Base-by-base conservation (phyloP, 2,113 vertebrate genomes). In the Patagioenas fasciata region DNA sequence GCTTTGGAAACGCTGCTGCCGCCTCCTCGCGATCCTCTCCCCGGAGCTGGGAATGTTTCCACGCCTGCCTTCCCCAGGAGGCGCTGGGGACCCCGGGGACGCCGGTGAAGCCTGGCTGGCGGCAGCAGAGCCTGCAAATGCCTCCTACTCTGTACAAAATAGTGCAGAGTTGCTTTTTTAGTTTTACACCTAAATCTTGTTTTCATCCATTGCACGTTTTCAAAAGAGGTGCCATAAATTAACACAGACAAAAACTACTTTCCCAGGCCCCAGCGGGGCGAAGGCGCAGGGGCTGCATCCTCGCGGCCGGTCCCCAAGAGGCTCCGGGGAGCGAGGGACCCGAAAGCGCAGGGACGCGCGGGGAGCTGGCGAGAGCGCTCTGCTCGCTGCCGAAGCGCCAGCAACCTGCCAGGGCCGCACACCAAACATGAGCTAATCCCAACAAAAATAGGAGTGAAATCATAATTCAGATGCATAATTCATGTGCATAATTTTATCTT, bases 361-460 rank as follows among this genome's bases (percentile, higher is more conserved):
- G 88, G 72, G 90, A 94, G 80, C 29, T 89, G 93, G 95, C 78
- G 65, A 60, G 50, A 25, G 0, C 7, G 9, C 85, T 72, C 90
- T 36, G 81, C 85, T 18, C 8, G 69, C 62, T 75, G 74, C 78
- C 16, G 10, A 44, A 20, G 44, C 2, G 5, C 62, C 77, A 89
- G 83, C 92, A 86, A 47, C 91, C 93, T 95, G 91, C 95, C 91
- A 93, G 83, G 93, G 95, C 93, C 15, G 83, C 92, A 87, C 95
- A 96, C 92, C 93, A 96, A 97, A 91, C 93, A 96, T 96, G 96
- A 97, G 95, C 96, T 97, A 97, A 97, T 96, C 95, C 26, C 10
- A 93, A 94, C 95, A 96, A 97, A 97, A 96, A 96, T 95, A 97
- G 95, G 92, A 97, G 95, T 97, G 96, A 96, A 97, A 94, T 96